Evolutionary conservation across 2,113 vertebrate species (phyloP), one percentile per base, ranked within the genome.

Genomic region (Trematomus loennbergii): DNA sequence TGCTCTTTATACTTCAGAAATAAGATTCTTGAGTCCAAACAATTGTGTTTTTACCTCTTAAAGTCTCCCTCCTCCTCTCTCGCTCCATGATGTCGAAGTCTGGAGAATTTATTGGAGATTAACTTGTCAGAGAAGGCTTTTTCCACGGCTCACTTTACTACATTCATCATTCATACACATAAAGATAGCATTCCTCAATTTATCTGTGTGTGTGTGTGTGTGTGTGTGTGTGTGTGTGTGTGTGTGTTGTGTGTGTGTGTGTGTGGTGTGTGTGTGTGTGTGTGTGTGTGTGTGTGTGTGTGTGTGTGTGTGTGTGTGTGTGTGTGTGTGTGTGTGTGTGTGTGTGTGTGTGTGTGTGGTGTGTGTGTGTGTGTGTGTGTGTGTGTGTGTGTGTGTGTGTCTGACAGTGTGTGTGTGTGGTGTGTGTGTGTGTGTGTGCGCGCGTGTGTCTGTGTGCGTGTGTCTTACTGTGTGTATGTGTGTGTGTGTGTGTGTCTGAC

Each of bases 181-280:
- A 91, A 86, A 92, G 83, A 87, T 89, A 88, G 89, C 89, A 91
- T 93, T 93, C 89, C 90, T 85, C 88, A 85, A 61, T 92, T 88
- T 90, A 91, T 90, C 83, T 85, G 75, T 12, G 16, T 12, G 67
- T 72, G 53, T 76, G 87, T 81, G 75, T 88, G 76, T 87, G 78
- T 87, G 75, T 87, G 2, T 36, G 50, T 61, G 48, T 52, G 48
- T 3, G n/a, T 49, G 78, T 85, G 72, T 81, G 69, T 48, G 22
- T 33, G 40, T 78, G 78, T 87, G 75, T 87, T 48, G 46, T 48
- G 46, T 48, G 50, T 18, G 18, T 16, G 20, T 22, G 20, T 50
- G 48, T 75, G 77, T 88, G 67, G 25, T 48, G 46, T 48, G 46
- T 48, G 46, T 48, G 50, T 18, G 18, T 16, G 20, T 22, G 20